A percentile compares a stretch with the other conserved stretches of the same genome.
phyloP scores from a whole-genome alignment of 2,113 vertebrate genomes.

The Percopsis transmontana region DNA sequence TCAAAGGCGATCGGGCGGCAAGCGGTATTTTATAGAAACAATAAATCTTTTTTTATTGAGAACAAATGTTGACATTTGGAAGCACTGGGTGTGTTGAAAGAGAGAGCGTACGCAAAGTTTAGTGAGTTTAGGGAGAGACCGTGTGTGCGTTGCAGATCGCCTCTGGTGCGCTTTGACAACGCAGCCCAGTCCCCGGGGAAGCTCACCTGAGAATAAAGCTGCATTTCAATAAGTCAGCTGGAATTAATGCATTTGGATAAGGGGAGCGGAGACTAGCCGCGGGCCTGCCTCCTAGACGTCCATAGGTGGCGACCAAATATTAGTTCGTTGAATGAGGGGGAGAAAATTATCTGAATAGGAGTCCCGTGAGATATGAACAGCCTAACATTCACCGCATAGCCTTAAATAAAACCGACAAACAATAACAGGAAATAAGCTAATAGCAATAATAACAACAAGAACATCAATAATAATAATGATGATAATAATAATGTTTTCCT shows the following conservation, averaged over 20 bases:
- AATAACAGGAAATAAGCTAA: neutral
- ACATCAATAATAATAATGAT: conserved; percentile 8
- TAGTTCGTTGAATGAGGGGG: conserved; percentile 28
- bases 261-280: conserved; percentile 49
- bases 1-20: conserved; percentile 79
- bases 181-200: conserved; percentile 73
- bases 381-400: conserved; percentile 51
- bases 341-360: conserved; percentile 62
- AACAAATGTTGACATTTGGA: conserved; percentile 92
- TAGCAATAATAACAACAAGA: too few species aligned
- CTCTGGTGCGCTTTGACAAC: conserved; percentile 79
- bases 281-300: conserved; percentile 51
- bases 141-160: conserved; percentile 69
- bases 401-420: neutral
- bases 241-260: conserved; percentile 72
- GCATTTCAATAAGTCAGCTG: conserved; percentile 82
- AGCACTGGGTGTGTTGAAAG: conserved; percentile 39
- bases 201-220: conserved; percentile 86
- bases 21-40: conserved; percentile 83
- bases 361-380: conserved; percentile 68
- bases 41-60: conserved; percentile 85
- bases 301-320: conserved; percentile 51
- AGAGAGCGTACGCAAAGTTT: conserved; percentile 10
- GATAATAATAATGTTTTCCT: conserved; percentile 13
- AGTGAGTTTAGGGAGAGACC: conserved; percentile 49